Evolutionary conservation across 2,888 invertebrate genomes (phyloP).

Genomic region (Drosophila subquinaria): DNA sequence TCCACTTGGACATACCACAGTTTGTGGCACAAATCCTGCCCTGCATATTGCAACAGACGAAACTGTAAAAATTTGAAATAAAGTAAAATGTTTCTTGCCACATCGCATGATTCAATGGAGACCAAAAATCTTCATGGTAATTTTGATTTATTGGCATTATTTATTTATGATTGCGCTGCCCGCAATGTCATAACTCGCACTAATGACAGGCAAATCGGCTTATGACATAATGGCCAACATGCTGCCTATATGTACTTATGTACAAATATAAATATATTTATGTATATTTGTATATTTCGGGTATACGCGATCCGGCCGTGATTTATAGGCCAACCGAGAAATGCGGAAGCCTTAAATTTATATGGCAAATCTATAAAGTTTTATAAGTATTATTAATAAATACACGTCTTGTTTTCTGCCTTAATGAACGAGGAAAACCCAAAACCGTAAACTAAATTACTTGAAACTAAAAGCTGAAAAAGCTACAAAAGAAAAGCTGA

Average conservation of each 20-base stretch:
- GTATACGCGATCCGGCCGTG: slow-evolving; percentile 39
- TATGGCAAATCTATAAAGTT: slow-evolving; percentile 64
- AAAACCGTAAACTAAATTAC: slow-evolving; percentile 22
- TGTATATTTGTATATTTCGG: slow-evolving; percentile 11
- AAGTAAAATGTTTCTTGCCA: slow-evolving; percentile 15
- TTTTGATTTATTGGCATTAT: slow-evolving; percentile 76
- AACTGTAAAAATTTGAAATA: slow-evolving; percentile 4
- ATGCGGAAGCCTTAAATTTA: slow-evolving; percentile 64
- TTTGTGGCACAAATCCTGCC: slow-evolving; percentile 19
- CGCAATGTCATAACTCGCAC: slow-evolving; percentile 51
- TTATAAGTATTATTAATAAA: slow-evolving; percentile 54
- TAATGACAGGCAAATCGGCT: slow-evolving; percentile 77
- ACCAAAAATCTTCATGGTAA: slow-evolving; percentile 52
- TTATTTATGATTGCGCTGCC: slow-evolving; percentile 50
- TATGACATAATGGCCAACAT: slow-evolving; percentile 70
- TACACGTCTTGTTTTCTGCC: slow-evolving; percentile 33
- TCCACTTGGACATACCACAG: slow-evolving; percentile 6
- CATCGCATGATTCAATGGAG: slow-evolving; percentile 4
- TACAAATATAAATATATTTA: slow-evolving; percentile 14
- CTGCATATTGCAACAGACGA: slow-evolving; percentile 26
- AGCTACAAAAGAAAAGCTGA: slow-evolving; percentile 15
- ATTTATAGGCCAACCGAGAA: slow-evolving; percentile 61
- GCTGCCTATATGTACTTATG: slow-evolving; percentile 11
- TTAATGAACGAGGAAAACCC: slow-evolving; percentile 54
- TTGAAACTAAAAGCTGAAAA: slow-evolving; percentile 3